Evolutionary conservation across 2,888 invertebrate species (phyloP).

Genomic region (Glomeris marginata): DNA sequence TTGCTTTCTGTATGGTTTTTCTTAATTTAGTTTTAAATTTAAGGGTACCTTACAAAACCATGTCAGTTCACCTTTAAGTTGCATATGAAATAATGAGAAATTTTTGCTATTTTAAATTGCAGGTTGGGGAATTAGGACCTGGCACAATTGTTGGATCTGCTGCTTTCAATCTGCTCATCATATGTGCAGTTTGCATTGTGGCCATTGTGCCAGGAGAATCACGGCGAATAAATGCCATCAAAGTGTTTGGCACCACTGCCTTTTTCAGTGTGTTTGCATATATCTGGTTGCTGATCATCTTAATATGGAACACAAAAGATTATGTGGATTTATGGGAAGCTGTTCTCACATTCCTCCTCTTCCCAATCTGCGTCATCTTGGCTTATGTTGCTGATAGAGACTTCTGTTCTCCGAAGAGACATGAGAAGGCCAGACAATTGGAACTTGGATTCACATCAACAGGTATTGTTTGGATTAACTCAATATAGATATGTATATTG

Average conservation of each 20-base stretch:
- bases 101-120: slow-evolving; percentile 17
- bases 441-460: slow-evolving; percentile 31
- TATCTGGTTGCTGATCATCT: slow-evolving; percentile 40
- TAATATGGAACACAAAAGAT: slow-evolving; percentile 31
- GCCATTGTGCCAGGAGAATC: slow-evolving; percentile 32
- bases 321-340: slow-evolving; percentile 42
- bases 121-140: slow-evolving; percentile 37
- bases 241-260: slow-evolving; percentile 34
- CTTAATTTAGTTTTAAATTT: too few species aligned
- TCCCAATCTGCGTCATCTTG: slow-evolving; percentile 38
- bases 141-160: slow-evolving; percentile 43
- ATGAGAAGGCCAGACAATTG: slow-evolving; percentile 29
- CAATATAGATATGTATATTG: background rate
- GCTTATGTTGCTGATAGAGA: slow-evolving; percentile 40
- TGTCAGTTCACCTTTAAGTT: too few species aligned
- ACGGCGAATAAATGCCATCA: slow-evolving; percentile 32
- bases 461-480: slow-evolving; percentile 23
- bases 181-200: slow-evolving; percentile 39
- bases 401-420: slow-evolving; percentile 18
- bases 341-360: slow-evolving; percentile 38
- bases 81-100: background rate
- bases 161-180: slow-evolving; percentile 40
- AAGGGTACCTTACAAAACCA: too few species aligned
- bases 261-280: slow-evolving; percentile 40
- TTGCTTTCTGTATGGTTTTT: too few species aligned